phyloP scores from a whole-genome alignment of 2,888 invertebrate genomes.

The Eupeodes luniger region DNA sequence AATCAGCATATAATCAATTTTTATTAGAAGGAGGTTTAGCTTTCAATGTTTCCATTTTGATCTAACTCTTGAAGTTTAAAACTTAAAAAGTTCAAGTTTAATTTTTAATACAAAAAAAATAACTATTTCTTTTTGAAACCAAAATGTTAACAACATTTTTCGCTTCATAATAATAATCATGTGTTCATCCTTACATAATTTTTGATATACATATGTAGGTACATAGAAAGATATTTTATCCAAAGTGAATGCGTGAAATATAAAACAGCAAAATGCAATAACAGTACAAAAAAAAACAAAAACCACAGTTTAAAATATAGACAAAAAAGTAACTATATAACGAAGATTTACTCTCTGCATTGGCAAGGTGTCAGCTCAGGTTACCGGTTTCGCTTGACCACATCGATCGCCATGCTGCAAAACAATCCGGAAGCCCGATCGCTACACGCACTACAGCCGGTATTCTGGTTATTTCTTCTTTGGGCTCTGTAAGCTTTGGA shows the following conservation, averaged over 20 bases:
- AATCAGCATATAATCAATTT: not conserved
- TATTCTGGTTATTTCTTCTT: slow-evolving; percentile 68
- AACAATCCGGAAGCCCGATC: slow-evolving; percentile 70
- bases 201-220: not conserved
- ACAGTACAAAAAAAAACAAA: not conserved
- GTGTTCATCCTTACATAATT: slow-evolving; percentile 62
- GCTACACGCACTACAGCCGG: slow-evolving; percentile 70
- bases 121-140: not conserved
- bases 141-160: not conserved
- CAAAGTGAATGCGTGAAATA: slow-evolving; percentile 37
- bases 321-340: not conserved
- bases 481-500: slow-evolving; percentile 6
- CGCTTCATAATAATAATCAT: not conserved
- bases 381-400: slow-evolving; percentile 65
- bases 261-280: slow-evolving; percentile 19
- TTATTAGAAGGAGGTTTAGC: too few relatives aligned
- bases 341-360: slow-evolving; percentile 7
- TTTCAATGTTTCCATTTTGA: too few relatives aligned
- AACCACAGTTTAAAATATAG: not conserved
- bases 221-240: slow-evolving; percentile 39
- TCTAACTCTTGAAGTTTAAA: not conserved
- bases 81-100: slow-evolving; percentile 63
- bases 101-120: not conserved
- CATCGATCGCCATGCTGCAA: slow-evolving; percentile 43
- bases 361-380: slow-evolving; percentile 68